Evolutionary conservation across 2,797 vertebrate species (phyloP), one percentile per base, ranked within the genome.

Genomic region (Sebastiscus albofasciatus): DNA sequence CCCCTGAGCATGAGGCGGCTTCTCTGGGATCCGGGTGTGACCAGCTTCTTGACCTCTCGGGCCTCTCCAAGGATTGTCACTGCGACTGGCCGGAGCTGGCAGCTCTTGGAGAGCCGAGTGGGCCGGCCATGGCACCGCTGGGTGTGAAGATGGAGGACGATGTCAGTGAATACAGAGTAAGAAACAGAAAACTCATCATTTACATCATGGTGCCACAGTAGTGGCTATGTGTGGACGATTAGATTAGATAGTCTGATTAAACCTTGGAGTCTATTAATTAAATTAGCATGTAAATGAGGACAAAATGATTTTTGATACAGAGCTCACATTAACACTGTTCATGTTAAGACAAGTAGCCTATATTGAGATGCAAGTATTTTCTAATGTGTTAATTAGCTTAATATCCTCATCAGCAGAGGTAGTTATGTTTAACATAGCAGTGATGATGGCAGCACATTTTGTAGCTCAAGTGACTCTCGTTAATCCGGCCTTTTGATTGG

Each of bases 91-190:
- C 97, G 6, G 98, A 97, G 92, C 96, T 97, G 87, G 90, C 92
- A 5, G 96, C 96, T 77, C 96, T 98, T 67, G 93, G 96, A 67
- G 97, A 98, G 91, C 95, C 95, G 0, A 95, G 95, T 0, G 93
- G 94, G 36, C 96, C 96, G 39, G 29, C 75, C 81, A 93, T 92
- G 70, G 55, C 81, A 6, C 93, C 96, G 71, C 94, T 95, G 0
- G 96, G 96, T 80, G 95, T 98, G 81, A 99, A 99, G 93, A 96
- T 97, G 79, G 97, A 99, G 93, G 96, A 97, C 9, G 96, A 97
- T 59, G 94, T 96, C 0, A 95, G 95, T 80, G 96, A 95, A 89
- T 97, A 97, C 67, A 97, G 97, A 90, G 97, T 98, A 92, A 72
- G 90, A 39, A 67, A 75, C 29, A 58, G 14, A n/a, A 66, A 66